Conservation (phyloP, 2,113 vertebrate genomes). For the Sialia sialis region DNA sequence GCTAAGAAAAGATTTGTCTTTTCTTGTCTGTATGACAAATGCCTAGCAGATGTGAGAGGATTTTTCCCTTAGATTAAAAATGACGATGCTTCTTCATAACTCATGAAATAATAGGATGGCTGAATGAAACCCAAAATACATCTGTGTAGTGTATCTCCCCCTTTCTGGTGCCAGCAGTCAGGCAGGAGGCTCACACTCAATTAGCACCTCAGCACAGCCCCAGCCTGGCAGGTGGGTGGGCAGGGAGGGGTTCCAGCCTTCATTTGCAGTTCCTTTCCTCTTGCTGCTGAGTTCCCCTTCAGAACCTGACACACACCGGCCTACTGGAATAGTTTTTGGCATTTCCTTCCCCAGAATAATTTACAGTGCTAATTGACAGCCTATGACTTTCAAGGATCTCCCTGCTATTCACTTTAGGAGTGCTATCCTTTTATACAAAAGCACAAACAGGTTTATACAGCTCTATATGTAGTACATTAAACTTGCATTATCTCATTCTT, state of each 20-base stretch:
- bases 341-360: not conserved
- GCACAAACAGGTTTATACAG: not conserved
- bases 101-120: not conserved
- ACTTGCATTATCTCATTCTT: not conserved
- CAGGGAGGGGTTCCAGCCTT: not conserved
- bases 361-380: not conserved
- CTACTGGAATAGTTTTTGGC: not conserved
- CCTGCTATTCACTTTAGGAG: not conserved
- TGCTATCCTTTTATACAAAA: not conserved
- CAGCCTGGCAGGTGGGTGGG: not conserved
- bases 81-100: not conserved
- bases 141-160: not conserved
- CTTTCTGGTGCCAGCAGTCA: not conserved
- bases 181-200: not conserved
- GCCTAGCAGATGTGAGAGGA: slow-evolving; percentile 18
- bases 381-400: not conserved
- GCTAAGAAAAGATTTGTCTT: slow-evolving; percentile 47
- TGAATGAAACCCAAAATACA: not conserved
- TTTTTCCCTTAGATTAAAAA: slow-evolving; percentile 26
- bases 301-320: not conserved
- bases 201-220: slow-evolving; percentile 24
- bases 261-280: slow-evolving; percentile 31
- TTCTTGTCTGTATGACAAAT: not conserved
- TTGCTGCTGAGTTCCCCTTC: not conserved
- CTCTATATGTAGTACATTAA: not conserved